These are phyloP conservation scores for Smittia sp. DNA, from an alignment of 2,888 invertebrate species.

Conservation along the genomic window DNA sequence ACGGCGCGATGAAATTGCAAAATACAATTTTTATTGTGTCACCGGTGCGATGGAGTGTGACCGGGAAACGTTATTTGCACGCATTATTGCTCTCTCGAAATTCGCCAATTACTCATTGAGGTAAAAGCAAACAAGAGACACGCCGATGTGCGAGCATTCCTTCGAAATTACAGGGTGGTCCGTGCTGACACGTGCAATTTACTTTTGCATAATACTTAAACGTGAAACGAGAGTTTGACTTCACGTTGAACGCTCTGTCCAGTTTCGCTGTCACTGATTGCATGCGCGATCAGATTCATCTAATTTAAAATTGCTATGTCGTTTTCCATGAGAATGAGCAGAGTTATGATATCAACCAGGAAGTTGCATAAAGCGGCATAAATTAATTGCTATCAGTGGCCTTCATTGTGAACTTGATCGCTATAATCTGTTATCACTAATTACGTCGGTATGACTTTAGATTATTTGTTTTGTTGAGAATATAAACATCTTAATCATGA, in stretches of 20 bases:
- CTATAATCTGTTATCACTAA: not conserved
- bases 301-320: no score
- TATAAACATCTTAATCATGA: no score
- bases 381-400: not conserved
- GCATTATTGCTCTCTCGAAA: not conserved
- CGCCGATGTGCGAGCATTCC: not conserved
- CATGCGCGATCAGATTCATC: no score
- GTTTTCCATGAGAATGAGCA: no score
- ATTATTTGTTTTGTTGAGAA: not conserved
- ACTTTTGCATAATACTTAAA: no score
- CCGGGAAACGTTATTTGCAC: not conserved
- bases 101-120: not conserved
- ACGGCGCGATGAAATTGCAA: slow-evolving; percentile 19
- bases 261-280: no score
- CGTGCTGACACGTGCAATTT: no score
- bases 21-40: slow-evolving; percentile 3
- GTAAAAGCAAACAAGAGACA: not conserved
- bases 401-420: slow-evolving; percentile 1
- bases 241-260: no score
- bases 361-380: not conserved
- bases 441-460: not conserved
- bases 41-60: not conserved
- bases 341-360: not conserved
- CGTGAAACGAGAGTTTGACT: no score
- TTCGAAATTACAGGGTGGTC: not conserved